These are phyloP conservation scores for Tachyglossus aculeatus DNA, from an alignment of 2,797 vertebrate genomes.

Conservation along the genomic window DNA sequence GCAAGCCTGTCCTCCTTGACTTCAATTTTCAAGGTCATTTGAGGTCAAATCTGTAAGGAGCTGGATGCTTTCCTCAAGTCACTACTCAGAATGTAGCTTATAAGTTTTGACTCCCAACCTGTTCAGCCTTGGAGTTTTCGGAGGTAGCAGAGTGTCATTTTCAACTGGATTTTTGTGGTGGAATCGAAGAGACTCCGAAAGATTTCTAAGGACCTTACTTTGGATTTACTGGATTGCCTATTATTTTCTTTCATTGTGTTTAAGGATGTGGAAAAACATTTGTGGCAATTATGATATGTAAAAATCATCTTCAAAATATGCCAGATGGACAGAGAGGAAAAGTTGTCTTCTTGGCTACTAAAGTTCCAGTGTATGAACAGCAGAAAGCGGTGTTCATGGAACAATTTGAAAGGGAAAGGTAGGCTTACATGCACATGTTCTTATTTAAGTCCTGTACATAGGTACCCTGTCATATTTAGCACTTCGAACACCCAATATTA, in stretches of 20 bases:
- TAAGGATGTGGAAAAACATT: conserved; percentile 82
- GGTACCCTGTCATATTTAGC: too few relatives aligned
- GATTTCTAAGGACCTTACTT: neutral
- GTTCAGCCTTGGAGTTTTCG: neutral
- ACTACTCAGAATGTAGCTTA: neutral
- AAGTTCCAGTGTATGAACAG: conserved; percentile 79
- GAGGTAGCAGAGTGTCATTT: neutral
- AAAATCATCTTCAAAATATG: conserved; percentile 73
- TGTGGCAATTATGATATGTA: conserved; percentile 74
- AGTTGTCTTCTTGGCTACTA: conserved; percentile 74
- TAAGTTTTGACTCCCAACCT: neutral
- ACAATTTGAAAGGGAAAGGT: conserved; percentile 74
- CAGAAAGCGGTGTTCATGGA: conserved; percentile 74
- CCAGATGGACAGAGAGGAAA: conserved; percentile 64
- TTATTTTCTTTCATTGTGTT: neutral
- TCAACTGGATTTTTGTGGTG: neutral
- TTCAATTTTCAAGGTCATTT: neutral
- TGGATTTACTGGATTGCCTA: neutral
- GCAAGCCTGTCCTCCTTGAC: neutral
- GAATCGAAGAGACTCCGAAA: too few relatives aligned
- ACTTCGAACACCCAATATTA: too few relatives aligned
- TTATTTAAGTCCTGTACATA: too few relatives aligned
- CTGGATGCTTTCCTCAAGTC: too few relatives aligned
- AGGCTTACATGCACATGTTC: too few relatives aligned
- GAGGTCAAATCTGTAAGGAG: too few relatives aligned